phyloP scores from a whole-genome alignment of 2,113 vertebrate genomes.

The Arothron firmamentum region DNA sequence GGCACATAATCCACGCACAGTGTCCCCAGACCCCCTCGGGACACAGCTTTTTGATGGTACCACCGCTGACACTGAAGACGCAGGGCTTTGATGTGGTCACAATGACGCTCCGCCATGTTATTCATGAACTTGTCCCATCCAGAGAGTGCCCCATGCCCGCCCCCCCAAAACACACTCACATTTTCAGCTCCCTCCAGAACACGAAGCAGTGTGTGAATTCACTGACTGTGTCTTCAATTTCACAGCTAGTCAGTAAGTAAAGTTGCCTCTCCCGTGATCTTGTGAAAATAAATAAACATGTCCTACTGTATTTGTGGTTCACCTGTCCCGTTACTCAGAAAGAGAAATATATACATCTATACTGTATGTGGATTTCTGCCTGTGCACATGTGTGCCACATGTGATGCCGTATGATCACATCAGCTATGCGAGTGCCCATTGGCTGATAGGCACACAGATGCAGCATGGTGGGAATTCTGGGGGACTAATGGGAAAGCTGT shows the following conservation, averaged over 20 bases:
- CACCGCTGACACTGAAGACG: constrained; percentile 70
- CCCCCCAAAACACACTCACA: neutral
- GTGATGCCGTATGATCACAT: constrained; percentile 56
- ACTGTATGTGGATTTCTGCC: constrained; percentile 2
- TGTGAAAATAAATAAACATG: constrained; percentile 49
- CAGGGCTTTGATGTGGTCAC: constrained; percentile 71
- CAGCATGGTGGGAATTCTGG: constrained; percentile 46
- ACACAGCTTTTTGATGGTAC: constrained; percentile 69
- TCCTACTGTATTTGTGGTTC: constrained; percentile 66
- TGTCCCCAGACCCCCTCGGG: constrained; percentile 64
- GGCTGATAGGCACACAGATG: constrained; percentile 55
- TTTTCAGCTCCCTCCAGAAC: constrained; percentile 18
- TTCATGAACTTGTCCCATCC: constrained; percentile 67
- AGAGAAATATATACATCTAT: constrained; percentile 1
- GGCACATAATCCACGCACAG: constrained; percentile 70
- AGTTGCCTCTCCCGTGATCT: constrained; percentile 47
- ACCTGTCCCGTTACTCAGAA: constrained; percentile 44
- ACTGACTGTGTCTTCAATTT: constrained; percentile 12
- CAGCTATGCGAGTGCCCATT: constrained; percentile 51
- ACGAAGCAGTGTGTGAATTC: constrained; percentile 17
- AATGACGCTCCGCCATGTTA: constrained; percentile 66
- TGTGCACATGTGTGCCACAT: constrained; percentile 44
- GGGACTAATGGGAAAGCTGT: constrained; percentile 56
- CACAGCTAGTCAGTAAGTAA: constrained; percentile 51
- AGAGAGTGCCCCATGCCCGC: constrained; percentile 23